Conservation (phyloP, 1,140 invertebrate species). For the Radopholus similis region DNA sequence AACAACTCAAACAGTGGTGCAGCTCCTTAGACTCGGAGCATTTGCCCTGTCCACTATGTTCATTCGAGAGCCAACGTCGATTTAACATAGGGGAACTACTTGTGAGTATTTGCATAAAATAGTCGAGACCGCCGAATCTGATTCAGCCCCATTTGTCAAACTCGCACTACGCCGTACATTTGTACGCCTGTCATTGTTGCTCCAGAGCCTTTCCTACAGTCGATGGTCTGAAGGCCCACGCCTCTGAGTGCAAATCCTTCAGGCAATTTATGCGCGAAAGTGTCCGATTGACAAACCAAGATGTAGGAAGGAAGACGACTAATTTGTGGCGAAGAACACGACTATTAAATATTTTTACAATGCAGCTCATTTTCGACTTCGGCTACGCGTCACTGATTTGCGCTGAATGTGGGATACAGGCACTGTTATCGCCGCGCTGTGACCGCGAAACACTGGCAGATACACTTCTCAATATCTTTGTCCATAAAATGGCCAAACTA, state of each 20-base stretch:
- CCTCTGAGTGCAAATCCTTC: not conserved
- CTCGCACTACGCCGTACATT: not conserved
- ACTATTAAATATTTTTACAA: not conserved
- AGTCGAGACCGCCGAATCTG: not conserved
- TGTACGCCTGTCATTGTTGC: conserved; percentile 1
- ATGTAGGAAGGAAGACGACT: not conserved
- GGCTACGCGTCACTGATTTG: not conserved
- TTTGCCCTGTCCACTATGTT: not conserved
- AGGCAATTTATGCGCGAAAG: not conserved
- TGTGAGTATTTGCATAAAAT: not conserved
- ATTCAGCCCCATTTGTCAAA: not conserved
- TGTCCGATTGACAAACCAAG: not conserved
- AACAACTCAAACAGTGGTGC: not conserved
- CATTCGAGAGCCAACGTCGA: not conserved
- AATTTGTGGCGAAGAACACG: not conserved
- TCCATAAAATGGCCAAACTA: not conserved
- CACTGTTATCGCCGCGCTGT: not conserved
- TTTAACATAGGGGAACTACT: not conserved
- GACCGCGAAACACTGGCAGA: not conserved
- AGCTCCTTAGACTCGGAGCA: not conserved
- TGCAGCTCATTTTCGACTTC: not conserved
- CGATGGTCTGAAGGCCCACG: not conserved
- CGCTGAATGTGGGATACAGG: not conserved
- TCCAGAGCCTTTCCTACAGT: not conserved
- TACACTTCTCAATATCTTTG: not conserved